These are phyloP conservation scores for Cheilosia vernalis DNA, from an alignment of 2,888 invertebrate genomes.

Conservation along the genomic window DNA sequence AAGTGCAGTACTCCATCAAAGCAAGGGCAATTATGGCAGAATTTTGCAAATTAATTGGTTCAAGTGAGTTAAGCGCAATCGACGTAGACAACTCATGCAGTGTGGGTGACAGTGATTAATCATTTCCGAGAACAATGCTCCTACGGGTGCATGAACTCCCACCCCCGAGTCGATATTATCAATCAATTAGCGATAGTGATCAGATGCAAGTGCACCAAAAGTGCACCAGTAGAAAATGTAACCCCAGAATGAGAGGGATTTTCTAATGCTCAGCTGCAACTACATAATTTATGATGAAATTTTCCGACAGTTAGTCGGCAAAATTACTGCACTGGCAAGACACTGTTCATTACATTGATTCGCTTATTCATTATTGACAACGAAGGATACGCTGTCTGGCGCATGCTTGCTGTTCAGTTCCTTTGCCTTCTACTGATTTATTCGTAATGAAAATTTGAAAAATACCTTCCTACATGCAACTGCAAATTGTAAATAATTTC, in stretches of 20 bases:
- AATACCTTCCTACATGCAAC: conserved; percentile 33
- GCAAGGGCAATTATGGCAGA: conserved; percentile 10
- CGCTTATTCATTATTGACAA: neutral
- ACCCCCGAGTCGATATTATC: neutral
- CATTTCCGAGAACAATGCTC: neutral
- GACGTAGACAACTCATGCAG: neutral
- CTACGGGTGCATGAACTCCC: neutral
- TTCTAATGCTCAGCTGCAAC: neutral
- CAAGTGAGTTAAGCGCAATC: conserved; percentile 41
- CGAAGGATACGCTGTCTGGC: neutral
- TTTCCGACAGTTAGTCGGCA: neutral
- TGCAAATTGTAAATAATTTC: conserved; percentile 9
- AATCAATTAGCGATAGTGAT: conserved; percentile 21
- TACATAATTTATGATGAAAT: conserved; percentile 4
- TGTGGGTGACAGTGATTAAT: conserved; percentile 27
- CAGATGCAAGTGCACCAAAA: neutral
- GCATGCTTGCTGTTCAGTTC: neutral
- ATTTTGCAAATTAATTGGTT: conserved; percentile 39
- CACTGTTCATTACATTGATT: neutral
- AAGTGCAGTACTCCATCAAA: neutral
- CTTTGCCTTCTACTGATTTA: conserved; percentile 8
- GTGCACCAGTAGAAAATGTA: neutral
- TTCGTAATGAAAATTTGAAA: conserved; percentile 11
- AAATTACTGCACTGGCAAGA: neutral
- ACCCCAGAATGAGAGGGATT: neutral